These are phyloP conservation scores for Lepus americanus DNA, from an alignment of 2,113 vertebrate genomes.

Conservation along the genomic window DNA sequence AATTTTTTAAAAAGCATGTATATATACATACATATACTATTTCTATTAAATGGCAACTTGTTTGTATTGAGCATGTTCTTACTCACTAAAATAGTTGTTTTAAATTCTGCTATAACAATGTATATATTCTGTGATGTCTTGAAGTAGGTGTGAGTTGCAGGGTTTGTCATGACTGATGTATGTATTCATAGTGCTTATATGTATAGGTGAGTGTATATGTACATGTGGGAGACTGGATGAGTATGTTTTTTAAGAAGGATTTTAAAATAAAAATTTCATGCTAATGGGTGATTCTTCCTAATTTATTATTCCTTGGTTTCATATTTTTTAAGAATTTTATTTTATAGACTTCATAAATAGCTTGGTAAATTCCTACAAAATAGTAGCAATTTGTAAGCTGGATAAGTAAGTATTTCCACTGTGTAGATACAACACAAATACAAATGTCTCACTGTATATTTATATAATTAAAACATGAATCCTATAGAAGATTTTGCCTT, in stretches of 20 bases:
- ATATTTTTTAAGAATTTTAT: neutral
- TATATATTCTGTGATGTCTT: neutral
- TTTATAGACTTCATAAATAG: neutral
- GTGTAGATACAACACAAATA: neutral
- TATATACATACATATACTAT: neutral
- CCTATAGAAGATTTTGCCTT: conserved; percentile 4
- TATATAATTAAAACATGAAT: neutral
- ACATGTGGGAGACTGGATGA: neutral
- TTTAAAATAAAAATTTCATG: neutral
- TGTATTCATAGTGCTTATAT: neutral
- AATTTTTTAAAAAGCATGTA: no score
- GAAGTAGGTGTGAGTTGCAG: neutral
- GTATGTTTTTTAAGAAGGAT: neutral
- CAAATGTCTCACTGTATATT: neutral
- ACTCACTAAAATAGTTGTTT: neutral
- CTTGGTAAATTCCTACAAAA: neutral
- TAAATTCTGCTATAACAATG: neutral
- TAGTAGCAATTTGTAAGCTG: neutral
- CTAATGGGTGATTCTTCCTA: neutral
- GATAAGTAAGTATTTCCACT: neutral
- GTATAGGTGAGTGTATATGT: neutral
- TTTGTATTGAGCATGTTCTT: neutral
- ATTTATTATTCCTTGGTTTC: neutral
- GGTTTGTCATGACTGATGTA: neutral
- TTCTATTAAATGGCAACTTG: neutral